These are phyloP conservation scores for Chrysotoxum bicinctum DNA, from an alignment of 2,888 invertebrate genomes.

Conservation along the genomic window DNA sequence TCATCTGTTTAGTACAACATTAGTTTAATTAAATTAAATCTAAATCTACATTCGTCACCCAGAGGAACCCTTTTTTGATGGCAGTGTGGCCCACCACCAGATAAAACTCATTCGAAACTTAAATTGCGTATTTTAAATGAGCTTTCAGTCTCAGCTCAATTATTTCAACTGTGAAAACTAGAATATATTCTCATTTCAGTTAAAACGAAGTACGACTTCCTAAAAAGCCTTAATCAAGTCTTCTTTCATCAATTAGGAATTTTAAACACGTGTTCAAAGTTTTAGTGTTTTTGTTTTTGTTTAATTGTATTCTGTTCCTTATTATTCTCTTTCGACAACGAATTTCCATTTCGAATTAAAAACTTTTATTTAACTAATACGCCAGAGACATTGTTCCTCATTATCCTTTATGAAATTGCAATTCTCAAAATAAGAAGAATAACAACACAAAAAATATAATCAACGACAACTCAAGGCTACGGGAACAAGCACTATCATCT, in stretches of 20 bases:
- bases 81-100: too few species aligned
- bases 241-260: background rate
- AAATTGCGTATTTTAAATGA: too few species aligned
- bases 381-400: conserved; percentile 18
- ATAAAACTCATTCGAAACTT: too few species aligned
- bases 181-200: background rate
- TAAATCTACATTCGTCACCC: too few species aligned
- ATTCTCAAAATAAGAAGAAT: background rate
- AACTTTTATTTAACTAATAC: conserved; percentile 22
- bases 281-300: background rate
- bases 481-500: conserved; percentile 41
- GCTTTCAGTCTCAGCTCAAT: background rate
- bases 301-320: background rate
- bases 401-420: conserved; percentile 33
- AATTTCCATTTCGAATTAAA: conserved; percentile 2
- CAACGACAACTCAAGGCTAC: conserved; percentile 66
- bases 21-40: too few species aligned
- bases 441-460: conserved; percentile 40
- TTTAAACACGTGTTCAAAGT: background rate
- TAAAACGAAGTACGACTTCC: background rate
- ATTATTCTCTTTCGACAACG: background rate
- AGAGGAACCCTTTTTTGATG: too few species aligned
- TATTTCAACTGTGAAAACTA: background rate
- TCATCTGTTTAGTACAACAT: too few species aligned
- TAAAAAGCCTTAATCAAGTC: background rate